Evolutionary conservation across 1,140 invertebrate species (phyloP), one percentile per base, ranked within the genome.

Genomic region (Tetragnatha versicolor): DNA sequence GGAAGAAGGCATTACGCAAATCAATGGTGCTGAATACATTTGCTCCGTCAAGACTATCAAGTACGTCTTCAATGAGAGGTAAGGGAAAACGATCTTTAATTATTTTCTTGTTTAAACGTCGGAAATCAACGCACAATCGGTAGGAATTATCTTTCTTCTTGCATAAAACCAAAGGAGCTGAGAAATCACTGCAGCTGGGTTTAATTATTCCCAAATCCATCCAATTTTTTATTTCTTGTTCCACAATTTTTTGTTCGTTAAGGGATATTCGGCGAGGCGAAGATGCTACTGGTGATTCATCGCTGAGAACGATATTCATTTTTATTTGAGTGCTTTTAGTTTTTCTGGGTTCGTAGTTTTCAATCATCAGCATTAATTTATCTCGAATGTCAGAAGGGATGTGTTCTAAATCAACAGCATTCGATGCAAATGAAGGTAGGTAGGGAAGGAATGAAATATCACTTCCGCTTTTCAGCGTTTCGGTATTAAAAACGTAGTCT

Each of bases 41-140:
- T 22, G 12, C 14, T 0, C 12, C 29, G 5, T 25, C 35, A 3
- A 77, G 22, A 14, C 31, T n/a, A 51, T 77, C 73, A 17, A 77
- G n/a, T 3, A 68, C 25, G 20, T 75, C 33, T 4, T 77, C 60
- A 35, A 89, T 87, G 5, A 82, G 47, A 0, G 87, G 88, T 3
- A 90, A 73, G 81, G 89, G 88, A 82, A 86, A 90, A 49, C 79
- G 83, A 81, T 90, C 88, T 72, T 83, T 82, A 0, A 83, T 82
- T 0, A 84, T 88, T 1, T 20, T 49, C 17, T 49, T 12, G 22
- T 49, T 17, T n/a, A 49, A 4, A 5, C 22, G 45, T 5, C 17
- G 2, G 22, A 49, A 49, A 49, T 49, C 47, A 2, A 51, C n/a
- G 2, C 2, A 51, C 2, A 51, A 2, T 7, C 17, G 47, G 25